Percentiles rank a stretch among this genome's conserved stretches.
Conservation (phyloP, 2,888 invertebrate species). For the Drosophila putrida region DNA sequence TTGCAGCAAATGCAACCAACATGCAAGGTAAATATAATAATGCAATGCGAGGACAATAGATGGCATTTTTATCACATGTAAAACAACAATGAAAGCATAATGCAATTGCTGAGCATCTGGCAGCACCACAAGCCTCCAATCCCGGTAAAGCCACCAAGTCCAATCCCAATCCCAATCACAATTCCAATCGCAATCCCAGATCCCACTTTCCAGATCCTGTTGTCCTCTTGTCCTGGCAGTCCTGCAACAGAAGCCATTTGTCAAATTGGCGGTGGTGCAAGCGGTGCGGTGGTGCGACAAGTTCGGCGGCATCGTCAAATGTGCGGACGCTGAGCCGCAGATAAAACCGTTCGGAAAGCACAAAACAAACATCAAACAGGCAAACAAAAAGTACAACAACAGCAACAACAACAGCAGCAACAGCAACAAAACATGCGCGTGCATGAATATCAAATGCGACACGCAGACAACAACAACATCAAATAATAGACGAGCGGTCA, state of each 20-base stretch:
- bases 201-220: conserved; percentile 46
- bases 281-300: conserved; percentile 20
- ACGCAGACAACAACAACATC: conserved; percentile 59
- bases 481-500: background rate
- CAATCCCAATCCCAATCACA: conserved; percentile 67
- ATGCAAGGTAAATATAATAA: conserved; percentile 54
- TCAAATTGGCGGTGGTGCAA: conserved; percentile 64
- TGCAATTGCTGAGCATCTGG: conserved; percentile 66
- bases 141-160: conserved; percentile 65
- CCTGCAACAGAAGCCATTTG: conserved; percentile 82
- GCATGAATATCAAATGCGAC: conserved; percentile 72
- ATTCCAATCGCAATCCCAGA: conserved; percentile 63
- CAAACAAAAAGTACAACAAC: conserved; percentile 73
- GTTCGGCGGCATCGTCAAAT: conserved; percentile 50
- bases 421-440: conserved; percentile 67
- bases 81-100: conserved; percentile 63
- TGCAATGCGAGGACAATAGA: conserved; percentile 70
- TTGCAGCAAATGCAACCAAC: conserved; percentile 39
- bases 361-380: conserved; percentile 82
- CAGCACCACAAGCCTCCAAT: conserved; percentile 64
- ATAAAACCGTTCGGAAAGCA: conserved; percentile 82
- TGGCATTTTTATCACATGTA: conserved; percentile 79
- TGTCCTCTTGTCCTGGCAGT: conserved; percentile 51
- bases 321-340: conserved; percentile 80
- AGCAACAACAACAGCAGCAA: conserved; percentile 47